Evolutionary conservation across 2,113 vertebrate genomes (phyloP).

Genomic region (Rhabdornis inornatus): DNA sequence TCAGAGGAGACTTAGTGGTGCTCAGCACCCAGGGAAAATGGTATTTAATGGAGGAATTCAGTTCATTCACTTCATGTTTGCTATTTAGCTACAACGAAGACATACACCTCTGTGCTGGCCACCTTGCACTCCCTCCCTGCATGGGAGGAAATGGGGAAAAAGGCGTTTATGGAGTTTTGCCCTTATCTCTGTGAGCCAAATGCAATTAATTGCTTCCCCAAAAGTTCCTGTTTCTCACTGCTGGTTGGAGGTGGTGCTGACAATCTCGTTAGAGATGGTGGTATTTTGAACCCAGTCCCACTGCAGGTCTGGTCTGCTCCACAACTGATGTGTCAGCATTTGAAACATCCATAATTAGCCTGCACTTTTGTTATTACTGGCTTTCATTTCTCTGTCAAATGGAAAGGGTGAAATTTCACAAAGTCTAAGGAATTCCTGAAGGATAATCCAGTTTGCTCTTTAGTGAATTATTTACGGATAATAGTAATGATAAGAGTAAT

Average conservation of each 20-base stretch:
- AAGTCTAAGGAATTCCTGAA: background rate
- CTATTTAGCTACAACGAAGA: background rate
- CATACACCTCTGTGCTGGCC: background rate
- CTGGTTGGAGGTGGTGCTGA: background rate
- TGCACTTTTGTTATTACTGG: background rate
- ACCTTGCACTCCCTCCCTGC: background rate
- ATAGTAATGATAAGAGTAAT: background rate
- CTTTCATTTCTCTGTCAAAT: background rate
- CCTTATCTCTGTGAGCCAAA: background rate
- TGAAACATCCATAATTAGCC: background rate
- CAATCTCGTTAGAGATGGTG: background rate
- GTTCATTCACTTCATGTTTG: background rate
- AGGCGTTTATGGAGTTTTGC: background rate
- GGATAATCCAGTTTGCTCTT: background rate
- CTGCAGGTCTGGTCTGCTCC: background rate
- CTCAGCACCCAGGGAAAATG: background rate
- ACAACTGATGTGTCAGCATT: background rate
- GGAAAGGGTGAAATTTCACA: background rate
- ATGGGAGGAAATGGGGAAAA: background rate
- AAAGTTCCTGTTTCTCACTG: background rate
- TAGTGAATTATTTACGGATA: background rate
- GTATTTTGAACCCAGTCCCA: background rate
- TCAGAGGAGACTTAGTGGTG: accelerated
- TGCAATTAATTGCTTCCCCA: background rate
- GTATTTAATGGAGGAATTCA: background rate